A percentile compares a stretch with the other conserved stretches of the same genome.
Evolutionary conservation across 2,888 invertebrate species (phyloP).

Genomic region (Listrodromus nycthemerus): DNA sequence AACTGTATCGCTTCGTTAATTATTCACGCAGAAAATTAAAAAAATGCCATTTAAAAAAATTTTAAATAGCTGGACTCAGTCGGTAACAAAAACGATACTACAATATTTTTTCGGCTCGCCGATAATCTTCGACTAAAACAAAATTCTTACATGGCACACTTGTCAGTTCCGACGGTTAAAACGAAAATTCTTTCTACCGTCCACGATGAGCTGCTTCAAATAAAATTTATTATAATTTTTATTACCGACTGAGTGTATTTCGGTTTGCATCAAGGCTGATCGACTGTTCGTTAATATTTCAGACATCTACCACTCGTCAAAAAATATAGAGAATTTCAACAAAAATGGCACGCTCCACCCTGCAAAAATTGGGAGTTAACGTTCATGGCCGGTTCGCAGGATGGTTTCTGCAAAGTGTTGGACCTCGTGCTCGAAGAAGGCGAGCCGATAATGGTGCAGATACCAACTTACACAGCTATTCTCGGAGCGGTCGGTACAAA

Average conservation of each 20-base stretch:
- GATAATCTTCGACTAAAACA: no score
- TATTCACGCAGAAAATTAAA: no score
- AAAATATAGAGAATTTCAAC: conserved; percentile 88
- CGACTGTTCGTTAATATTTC: conserved; percentile 21
- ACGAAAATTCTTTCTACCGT: no score
- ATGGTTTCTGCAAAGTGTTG: conserved; percentile 90
- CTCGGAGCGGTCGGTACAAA: conserved; percentile 82
- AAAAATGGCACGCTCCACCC: conserved; percentile 88
- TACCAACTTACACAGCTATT: conserved; percentile 89
- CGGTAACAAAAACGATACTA: no score
- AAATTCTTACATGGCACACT: no score
- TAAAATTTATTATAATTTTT: background rate
- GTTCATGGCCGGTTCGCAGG: conserved; percentile 90
- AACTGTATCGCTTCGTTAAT: background rate
- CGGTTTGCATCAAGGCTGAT: background rate
- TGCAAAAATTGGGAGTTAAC: conserved; percentile 87
- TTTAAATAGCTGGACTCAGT: no score
- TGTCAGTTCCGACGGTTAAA: no score
- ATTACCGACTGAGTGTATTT: background rate
- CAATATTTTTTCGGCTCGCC: no score
- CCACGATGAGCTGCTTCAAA: background rate
- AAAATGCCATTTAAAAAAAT: no score
- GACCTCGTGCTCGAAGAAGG: conserved; percentile 89
- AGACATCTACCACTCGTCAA: conserved; percentile 87
- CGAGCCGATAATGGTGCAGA: conserved; percentile 89